Conservation (phyloP, 2,797 vertebrate genomes). For the Podarcis lilfordi region DNA sequence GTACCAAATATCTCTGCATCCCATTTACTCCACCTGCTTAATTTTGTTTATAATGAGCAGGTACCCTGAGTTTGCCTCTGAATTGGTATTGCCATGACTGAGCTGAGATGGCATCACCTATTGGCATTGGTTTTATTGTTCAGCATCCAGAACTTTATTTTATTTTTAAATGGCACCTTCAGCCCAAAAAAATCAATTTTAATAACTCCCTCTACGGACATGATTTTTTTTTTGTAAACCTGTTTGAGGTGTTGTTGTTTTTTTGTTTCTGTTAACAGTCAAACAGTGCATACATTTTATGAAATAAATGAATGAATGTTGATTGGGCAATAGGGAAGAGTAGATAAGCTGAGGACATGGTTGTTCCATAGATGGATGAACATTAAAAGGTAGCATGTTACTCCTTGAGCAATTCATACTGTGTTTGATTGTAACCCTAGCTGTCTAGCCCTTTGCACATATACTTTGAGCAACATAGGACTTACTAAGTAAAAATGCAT, state of each 20-base stretch:
- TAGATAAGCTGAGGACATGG: background rate
- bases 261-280: no score
- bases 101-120: background rate
- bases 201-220: background rate
- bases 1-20: background rate
- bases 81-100: background rate
- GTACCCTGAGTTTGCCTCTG: background rate
- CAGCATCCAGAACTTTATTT: background rate
- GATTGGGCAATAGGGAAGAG: background rate
- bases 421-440: no score
- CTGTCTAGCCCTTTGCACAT: no score
- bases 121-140: background rate
- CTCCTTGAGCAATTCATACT: constrained; percentile 22
- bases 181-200: background rate
- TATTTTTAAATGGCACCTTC: background rate
- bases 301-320: background rate
- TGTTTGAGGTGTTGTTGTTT: no score
- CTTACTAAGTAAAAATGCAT: background rate
- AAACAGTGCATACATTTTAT: no score
- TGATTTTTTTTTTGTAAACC: no score
- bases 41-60: constrained; percentile 26
- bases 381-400: constrained; percentile 41
- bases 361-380: background rate
- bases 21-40: background rate
- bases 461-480: background rate